Evolutionary conservation across 2,113 vertebrate species (phyloP).

Genomic region (Toxotes jaculatrix): DNA sequence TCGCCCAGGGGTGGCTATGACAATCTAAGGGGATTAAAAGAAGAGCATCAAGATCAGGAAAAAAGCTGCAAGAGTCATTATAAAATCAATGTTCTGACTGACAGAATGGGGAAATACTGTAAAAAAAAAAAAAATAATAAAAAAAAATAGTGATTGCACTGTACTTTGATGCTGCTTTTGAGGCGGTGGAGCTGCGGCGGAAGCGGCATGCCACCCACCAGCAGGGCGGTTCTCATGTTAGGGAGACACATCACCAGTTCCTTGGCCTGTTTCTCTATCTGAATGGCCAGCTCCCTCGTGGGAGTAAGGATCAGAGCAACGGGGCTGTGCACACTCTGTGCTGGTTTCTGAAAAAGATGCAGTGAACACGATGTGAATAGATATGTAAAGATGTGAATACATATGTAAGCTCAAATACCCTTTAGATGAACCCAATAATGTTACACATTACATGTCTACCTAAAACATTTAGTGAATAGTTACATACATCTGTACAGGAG

Average conservation of each 20-base stretch:
- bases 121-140: neutral
- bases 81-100: neutral
- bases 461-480: neutral
- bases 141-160: slow-evolving; percentile 71
- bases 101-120: neutral
- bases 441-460: neutral
- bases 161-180: slow-evolving; percentile 92
- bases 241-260: slow-evolving; percentile 91
- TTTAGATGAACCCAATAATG: neutral
- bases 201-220: slow-evolving; percentile 94
- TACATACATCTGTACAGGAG: neutral
- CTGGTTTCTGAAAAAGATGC: slow-evolving; percentile 64
- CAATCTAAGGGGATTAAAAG: slow-evolving; percentile 81
- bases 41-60: neutral
- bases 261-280: slow-evolving; percentile 94
- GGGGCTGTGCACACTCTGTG: slow-evolving; percentile 63
- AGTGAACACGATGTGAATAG: too few relatives aligned
- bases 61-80: neutral
- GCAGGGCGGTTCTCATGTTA: slow-evolving; percentile 92
- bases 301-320: slow-evolving; percentile 91
- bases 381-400: neutral
- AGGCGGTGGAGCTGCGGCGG: slow-evolving; percentile 95
- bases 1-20: slow-evolving; percentile 95
- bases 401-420: neutral
- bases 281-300: slow-evolving; percentile 94